Conservation (phyloP, 1,140 invertebrate genomes). For the Yoshiicerus persimilis region DNA sequence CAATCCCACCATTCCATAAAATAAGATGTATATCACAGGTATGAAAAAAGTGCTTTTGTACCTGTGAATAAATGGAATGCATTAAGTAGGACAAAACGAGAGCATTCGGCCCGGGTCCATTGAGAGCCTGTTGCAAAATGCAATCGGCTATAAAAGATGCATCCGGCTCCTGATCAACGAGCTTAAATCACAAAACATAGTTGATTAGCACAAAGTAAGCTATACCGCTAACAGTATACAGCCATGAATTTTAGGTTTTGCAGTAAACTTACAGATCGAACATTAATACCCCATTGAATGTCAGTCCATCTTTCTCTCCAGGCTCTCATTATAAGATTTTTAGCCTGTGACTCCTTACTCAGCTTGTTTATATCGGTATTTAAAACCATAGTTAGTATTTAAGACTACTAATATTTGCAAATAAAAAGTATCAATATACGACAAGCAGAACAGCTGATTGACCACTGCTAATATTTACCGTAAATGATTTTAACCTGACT, state of each 20-base stretch:
- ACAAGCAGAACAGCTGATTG: too few relatives aligned
- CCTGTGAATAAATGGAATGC: constrained; percentile 83
- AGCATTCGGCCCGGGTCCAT: constrained; percentile 86
- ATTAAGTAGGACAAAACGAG: constrained; percentile 87
- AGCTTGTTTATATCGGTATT: not conserved
- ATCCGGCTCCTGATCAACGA: constrained; percentile 9
- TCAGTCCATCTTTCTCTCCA: constrained; percentile 94
- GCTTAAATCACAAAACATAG: constrained; percentile 33
- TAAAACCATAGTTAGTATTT: too few relatives aligned
- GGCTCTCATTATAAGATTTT: constrained; percentile 78
- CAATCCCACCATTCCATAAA: not conserved
- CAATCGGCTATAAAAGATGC: constrained; percentile 72
- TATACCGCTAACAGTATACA: too few relatives aligned
- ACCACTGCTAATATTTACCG: too few relatives aligned
- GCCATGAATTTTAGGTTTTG: too few relatives aligned
- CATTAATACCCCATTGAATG: constrained; percentile 92
- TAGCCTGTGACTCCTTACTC: constrained; percentile 75
- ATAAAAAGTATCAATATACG: too few relatives aligned
- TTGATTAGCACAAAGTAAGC: not conserved
- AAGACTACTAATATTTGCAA: too few relatives aligned
- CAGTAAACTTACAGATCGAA: constrained; percentile 74
- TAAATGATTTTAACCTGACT: too few relatives aligned
- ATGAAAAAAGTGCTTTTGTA: constrained; percentile 52
- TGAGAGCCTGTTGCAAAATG: constrained; percentile 87
- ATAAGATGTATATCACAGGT: too few relatives aligned